phyloP scores from a whole-genome alignment of 2,888 invertebrate species.

The Nomada goodeniana region DNA sequence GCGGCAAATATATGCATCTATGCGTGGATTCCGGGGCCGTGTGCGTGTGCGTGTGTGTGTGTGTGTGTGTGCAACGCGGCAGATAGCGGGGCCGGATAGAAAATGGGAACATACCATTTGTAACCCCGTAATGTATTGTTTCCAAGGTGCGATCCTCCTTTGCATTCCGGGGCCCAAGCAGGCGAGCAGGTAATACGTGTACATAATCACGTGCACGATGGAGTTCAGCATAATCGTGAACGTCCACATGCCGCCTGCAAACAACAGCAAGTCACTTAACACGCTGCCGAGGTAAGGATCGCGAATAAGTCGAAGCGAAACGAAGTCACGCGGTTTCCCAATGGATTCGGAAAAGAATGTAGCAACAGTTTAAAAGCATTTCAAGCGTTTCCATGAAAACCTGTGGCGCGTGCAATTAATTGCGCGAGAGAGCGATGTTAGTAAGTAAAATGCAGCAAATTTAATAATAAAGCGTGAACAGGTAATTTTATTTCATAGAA shows the following conservation, averaged over 20 bases:
- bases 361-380: too few species aligned
- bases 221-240: slow-evolving; percentile 89
- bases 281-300: too few species aligned
- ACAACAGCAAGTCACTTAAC: not conserved
- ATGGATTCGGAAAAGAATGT: not conserved
- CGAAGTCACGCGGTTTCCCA: not conserved
- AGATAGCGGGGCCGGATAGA: slow-evolving; percentile 40
- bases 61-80: slow-evolving; percentile 7
- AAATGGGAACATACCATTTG: slow-evolving; percentile 87
- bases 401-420: too few species aligned
- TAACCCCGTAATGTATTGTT: slow-evolving; percentile 86
- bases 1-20: slow-evolving; percentile 16
- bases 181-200: slow-evolving; percentile 89
- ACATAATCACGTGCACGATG: slow-evolving; percentile 91
- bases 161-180: slow-evolving; percentile 87
- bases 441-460: too few species aligned
- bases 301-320: not conserved
- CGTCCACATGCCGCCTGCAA: slow-evolving; percentile 88
- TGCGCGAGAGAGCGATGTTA: too few species aligned
- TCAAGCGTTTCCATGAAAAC: too few species aligned
- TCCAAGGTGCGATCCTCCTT: slow-evolving; percentile 86
- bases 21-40: slow-evolving; percentile 11
- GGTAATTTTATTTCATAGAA: too few species aligned
- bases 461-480: too few species aligned
- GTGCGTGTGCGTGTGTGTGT: not conserved